A percentile compares a stretch with the other conserved stretches of the same genome.
Conservation (phyloP, 2,888 invertebrate species). For the Adelognathus sp. region DNA sequence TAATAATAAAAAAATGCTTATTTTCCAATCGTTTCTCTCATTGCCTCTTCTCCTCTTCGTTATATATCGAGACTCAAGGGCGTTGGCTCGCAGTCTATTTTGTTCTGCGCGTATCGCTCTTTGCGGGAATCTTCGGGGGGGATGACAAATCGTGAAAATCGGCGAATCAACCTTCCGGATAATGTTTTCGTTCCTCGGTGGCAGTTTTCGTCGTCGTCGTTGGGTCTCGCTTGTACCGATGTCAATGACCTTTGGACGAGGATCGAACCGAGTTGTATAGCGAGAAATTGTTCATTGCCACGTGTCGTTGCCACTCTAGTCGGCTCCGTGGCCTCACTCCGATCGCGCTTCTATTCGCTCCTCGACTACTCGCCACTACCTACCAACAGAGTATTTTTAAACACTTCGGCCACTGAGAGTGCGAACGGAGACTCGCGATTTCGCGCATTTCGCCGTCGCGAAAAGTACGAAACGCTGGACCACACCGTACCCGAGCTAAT, state of each 20-base stretch:
- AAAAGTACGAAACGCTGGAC: neutral
- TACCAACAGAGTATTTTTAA: constrained; percentile 40
- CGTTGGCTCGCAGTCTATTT: constrained; percentile 5
- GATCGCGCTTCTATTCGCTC: constrained; percentile 51
- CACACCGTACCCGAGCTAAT: neutral
- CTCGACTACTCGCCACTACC: constrained; percentile 22
- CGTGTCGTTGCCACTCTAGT: constrained; percentile 63
- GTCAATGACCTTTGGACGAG: constrained; percentile 68
- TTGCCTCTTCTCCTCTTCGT: neutral
- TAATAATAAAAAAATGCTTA: neutral
- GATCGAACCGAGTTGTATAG: constrained; percentile 37
- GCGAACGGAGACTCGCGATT: neutral
- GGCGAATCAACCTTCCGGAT: neutral
- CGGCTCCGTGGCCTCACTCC: constrained; percentile 53
- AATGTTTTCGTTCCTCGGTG: neutral
- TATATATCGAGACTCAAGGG: neutral
- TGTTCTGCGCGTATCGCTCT: neutral
- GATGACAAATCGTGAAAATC: neutral
- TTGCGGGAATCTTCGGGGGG: neutral
- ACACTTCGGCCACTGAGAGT: neutral
- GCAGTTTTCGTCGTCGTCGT: neutral
- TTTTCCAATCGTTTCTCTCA: neutral
- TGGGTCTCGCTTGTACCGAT: constrained; percentile 40
- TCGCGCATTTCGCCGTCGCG: constrained; percentile 14
- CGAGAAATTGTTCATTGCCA: constrained; percentile 70